Conservation (phyloP, 2,113 vertebrate genomes). For the Elephas maximus region DNA sequence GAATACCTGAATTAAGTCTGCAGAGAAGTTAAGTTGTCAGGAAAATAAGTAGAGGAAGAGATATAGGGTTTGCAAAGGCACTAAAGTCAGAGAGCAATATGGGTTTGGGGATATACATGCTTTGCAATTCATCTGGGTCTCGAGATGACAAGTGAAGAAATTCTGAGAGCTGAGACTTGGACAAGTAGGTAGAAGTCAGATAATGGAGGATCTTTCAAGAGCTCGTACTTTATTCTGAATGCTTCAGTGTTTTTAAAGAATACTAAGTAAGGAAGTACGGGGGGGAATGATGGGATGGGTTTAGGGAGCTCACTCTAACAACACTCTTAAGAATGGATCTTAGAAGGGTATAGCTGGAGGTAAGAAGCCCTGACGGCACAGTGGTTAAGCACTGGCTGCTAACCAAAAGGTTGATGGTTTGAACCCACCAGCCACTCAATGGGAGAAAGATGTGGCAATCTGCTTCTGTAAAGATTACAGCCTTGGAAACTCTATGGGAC, state of each 20-base stretch:
- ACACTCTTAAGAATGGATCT: neutral
- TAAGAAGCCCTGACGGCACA: neutral
- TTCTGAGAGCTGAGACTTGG: neutral
- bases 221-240: neutral
- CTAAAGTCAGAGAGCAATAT: neutral
- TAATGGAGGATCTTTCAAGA: neutral
- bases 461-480: neutral
- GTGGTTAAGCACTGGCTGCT: too few relatives aligned
- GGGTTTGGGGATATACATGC: fast-evolving
- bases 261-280: neutral
- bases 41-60: too few relatives aligned
- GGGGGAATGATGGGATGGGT: neutral
- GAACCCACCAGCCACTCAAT: neutral
- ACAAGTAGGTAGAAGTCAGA: neutral
- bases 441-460: neutral
- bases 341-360: neutral
- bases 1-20: neutral
- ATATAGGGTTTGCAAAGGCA: neutral
- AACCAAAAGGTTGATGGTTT: neutral
- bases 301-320: neutral
- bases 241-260: neutral
- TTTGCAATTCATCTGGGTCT: neutral
- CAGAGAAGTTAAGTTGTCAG: neutral
- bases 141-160: too few relatives aligned
- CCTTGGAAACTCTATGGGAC: neutral